Evolutionary conservation across 2,888 invertebrate species (phyloP).

Genomic region (Orthonevra nobilis): DNA sequence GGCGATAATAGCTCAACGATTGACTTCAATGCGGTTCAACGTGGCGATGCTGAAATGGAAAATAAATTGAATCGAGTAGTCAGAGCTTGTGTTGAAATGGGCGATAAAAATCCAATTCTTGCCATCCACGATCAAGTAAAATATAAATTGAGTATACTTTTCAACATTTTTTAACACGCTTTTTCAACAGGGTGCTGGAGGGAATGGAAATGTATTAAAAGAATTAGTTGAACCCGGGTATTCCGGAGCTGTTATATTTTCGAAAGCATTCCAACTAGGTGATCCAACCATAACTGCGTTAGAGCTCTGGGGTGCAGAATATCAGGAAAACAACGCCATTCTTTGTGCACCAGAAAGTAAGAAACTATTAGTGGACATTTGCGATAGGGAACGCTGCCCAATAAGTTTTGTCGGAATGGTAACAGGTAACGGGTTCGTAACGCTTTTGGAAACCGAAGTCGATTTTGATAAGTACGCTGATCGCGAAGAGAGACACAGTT

Average conservation of each 20-base stretch:
- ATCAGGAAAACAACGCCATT: slow-evolving; percentile 97
- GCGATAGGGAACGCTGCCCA: slow-evolving; percentile 93
- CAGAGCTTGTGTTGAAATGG: slow-evolving; percentile 93
- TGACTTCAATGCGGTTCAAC: slow-evolving; percentile 98
- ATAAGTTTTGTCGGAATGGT: slow-evolving; percentile 96
- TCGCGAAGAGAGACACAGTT: slow-evolving; percentile 77
- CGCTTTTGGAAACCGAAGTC: slow-evolving; percentile 83
- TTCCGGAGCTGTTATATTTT: slow-evolving; percentile 94
- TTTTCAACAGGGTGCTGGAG: slow-evolving; percentile 95
- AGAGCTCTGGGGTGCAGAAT: slow-evolving; percentile 99
- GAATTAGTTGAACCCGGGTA: slow-evolving; percentile 93
- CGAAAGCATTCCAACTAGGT: slow-evolving; percentile 92
- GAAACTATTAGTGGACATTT: slow-evolving; percentile 86
- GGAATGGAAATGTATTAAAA: slow-evolving; percentile 97
- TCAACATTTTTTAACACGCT: too few species aligned
- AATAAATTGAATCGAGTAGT: slow-evolving; percentile 97
- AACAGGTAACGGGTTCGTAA: slow-evolving; percentile 90
- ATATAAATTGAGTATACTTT: too few species aligned
- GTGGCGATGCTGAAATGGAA: slow-evolving; percentile 98
- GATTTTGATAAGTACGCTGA: slow-evolving; percentile 80
- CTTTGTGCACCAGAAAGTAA: slow-evolving; percentile 87
- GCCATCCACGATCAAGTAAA: slow-evolving; percentile 94
- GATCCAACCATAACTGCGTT: slow-evolving; percentile 96
- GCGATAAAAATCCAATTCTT: slow-evolving; percentile 91
- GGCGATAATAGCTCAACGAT: slow-evolving; percentile 92